Conservation (phyloP, 2,888 invertebrate genomes). For the Salticus scenicus region DNA sequence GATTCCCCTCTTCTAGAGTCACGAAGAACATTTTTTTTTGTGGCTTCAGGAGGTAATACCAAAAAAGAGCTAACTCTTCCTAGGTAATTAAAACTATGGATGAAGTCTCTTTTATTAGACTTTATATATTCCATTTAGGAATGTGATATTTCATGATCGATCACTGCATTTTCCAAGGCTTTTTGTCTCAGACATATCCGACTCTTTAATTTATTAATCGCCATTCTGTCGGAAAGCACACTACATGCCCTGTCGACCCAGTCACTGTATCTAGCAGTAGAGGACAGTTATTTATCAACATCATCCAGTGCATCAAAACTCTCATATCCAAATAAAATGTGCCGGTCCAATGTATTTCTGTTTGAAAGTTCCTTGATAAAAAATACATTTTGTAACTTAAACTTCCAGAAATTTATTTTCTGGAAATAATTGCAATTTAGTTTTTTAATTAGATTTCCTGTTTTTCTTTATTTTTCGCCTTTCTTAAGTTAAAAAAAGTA, state of each 20-base stretch:
- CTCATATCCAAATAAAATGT: slow-evolving; percentile 30
- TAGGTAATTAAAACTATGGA: slow-evolving; percentile 15
- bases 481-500: too few species aligned
- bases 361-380: slow-evolving; percentile 60
- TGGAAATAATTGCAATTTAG: too few species aligned
- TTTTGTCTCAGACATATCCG: slow-evolving; percentile 23
- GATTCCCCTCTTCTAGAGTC: not conserved
- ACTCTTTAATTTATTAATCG: slow-evolving; percentile 37
- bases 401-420: too few species aligned
- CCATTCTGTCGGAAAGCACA: slow-evolving; percentile 26
- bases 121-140: slow-evolving; percentile 19
- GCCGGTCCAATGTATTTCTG: slow-evolving; percentile 43
- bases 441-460: too few species aligned
- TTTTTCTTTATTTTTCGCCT: too few species aligned
- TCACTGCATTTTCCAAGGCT: slow-evolving; percentile 53
- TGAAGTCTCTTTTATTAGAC: slow-evolving; percentile 15
- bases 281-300: slow-evolving; percentile 21
- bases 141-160: slow-evolving; percentile 57
- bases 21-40: not conserved
- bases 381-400: slow-evolving; percentile 28
- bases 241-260: slow-evolving; percentile 1
- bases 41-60: slow-evolving; percentile 43
- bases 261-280: slow-evolving; percentile 36
- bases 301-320: not conserved
- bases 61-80: slow-evolving; percentile 29